Evolutionary conservation across 2,888 invertebrate genomes (phyloP), one percentile per base, ranked within the genome.

Genomic region (Scaptodrosophila latifasciaeformis): DNA sequence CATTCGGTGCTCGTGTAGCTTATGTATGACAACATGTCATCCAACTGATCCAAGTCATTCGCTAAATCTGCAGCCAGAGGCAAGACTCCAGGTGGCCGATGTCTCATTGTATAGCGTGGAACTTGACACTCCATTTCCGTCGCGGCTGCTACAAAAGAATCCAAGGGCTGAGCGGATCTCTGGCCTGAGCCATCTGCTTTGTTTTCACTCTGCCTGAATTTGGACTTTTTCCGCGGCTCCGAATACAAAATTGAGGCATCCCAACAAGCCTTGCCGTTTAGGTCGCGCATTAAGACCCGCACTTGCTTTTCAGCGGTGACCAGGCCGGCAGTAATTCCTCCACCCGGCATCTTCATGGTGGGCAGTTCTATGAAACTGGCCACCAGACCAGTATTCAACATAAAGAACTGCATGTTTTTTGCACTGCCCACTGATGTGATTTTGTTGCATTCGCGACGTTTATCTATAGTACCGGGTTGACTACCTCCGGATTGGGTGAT

Each of bases 181-280:
- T 7, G 52, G n/a, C n/a, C 52, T 4, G 44, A 18, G 49, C 44
- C 18, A 31, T 15, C 35, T 34, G 59, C 2, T 17, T 17, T 9
- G 3, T 7, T 7, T 7, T 24, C 24, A 7, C 4, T 5, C 2
- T 60, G 37, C 6, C 66, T 65, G 1, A 29, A 21, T 29, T 70
- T 79, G 1, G 4, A 24, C 3, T 6, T 37, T 13, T 37, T 13
- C 17, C 82, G 75, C 0, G 94, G 93, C 74, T 92, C 92, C 82
- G 92, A 91, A 86, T 95, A 95, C 0, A 98, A 88, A 55, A 96
- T 93, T 0, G 96, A 94, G 31, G 95, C 95, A 87, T 98, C 97
- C 97, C 98, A 98, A 76, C 96, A 95, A 45, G 95, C 94, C 87
- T 97, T 98, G 44, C 98, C 97, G 24, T 95, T 93, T 50, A 97